Conservation (phyloP, 2,113 vertebrate species). For the Strix uralensis region DNA sequence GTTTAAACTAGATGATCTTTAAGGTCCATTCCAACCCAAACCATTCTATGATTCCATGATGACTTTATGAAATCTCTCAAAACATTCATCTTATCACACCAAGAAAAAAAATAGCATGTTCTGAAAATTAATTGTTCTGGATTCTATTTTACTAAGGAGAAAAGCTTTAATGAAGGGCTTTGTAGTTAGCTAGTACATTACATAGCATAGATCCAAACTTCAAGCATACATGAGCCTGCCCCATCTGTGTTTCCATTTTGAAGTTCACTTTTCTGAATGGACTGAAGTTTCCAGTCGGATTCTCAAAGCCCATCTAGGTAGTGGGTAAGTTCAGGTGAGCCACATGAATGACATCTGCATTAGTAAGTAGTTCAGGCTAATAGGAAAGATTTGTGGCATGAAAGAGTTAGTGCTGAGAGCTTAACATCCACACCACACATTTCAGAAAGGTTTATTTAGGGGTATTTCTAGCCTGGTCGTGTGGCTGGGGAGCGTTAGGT, state of each 20-base stretch:
- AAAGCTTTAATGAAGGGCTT: background rate
- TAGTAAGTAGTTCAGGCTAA: background rate
- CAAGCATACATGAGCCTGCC: background rate
- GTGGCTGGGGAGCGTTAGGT: background rate
- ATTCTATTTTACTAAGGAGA: background rate
- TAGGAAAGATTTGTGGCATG: background rate
- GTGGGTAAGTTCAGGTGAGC: background rate
- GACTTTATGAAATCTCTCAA: background rate
- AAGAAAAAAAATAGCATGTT: background rate
- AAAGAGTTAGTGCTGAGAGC: background rate
- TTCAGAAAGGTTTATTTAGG: background rate
- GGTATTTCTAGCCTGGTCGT: background rate
- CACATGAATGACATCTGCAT: background rate
- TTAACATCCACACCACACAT: background rate
- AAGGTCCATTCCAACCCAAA: no score
- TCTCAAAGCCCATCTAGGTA: background rate
- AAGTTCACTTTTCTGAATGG: background rate
- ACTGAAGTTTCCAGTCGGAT: background rate
- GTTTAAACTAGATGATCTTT: no score
- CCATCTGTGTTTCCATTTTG: background rate
- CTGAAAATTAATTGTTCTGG: background rate
- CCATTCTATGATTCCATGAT: no score
- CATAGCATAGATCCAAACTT: background rate
- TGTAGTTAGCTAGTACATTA: background rate
- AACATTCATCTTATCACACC: background rate